Evolutionary conservation across 2,113 vertebrate genomes (phyloP).

Genomic region (Sylvilagus bachmani): DNA sequence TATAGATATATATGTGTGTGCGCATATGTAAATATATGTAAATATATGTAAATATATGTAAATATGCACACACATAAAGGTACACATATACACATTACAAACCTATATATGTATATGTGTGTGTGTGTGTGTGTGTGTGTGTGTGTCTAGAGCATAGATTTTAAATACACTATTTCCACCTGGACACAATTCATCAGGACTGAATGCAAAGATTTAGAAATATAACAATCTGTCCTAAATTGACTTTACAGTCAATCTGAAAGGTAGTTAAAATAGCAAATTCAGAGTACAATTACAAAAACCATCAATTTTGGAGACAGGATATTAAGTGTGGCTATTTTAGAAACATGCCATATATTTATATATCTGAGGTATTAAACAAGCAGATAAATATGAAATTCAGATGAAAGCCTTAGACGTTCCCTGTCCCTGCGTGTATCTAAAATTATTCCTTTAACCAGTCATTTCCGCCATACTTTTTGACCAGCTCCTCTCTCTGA

Average conservation of each 20-base stretch:
- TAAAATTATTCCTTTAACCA: background rate
- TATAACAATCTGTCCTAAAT: slow-evolving; percentile 11
- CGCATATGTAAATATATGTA: no score
- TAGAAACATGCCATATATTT: background rate
- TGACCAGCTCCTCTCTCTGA: background rate
- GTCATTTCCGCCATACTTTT: background rate
- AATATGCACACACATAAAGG: no score
- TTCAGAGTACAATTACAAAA: background rate
- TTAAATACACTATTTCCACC: slow-evolving; percentile 36
- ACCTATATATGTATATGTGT: no score
- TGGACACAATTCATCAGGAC: background rate
- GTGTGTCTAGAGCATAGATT: background rate
- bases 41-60: no score
- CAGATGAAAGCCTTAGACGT: background rate
- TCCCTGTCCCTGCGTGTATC: background rate
- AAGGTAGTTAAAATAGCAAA: slow-evolving; percentile 30
- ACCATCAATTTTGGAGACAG: background rate
- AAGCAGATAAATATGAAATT: slow-evolving; percentile 8
- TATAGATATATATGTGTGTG: no score
- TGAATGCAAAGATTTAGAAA: slow-evolving; percentile 35
- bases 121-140: no score
- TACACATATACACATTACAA: no score
- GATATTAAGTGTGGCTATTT: background rate
- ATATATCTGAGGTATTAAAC: background rate
- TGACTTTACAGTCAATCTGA: slow-evolving; percentile 12